phyloP scores from a whole-genome alignment of 2,797 vertebrate genomes.

The Fistularia commersonii region DNA sequence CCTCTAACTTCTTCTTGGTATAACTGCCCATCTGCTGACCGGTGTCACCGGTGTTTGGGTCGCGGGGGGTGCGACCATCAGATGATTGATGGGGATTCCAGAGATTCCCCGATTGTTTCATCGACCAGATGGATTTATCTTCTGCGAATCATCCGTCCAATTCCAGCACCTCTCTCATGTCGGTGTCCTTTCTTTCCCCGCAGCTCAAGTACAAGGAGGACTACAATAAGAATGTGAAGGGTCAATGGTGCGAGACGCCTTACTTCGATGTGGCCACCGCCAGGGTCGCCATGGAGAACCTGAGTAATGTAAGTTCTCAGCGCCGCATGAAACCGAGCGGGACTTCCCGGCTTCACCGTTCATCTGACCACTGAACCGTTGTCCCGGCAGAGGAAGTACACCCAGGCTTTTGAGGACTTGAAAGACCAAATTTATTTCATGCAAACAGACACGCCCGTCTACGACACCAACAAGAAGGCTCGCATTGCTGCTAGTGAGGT shows the following conservation, averaged over 20 bases:
- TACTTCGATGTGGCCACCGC: conserved; percentile 91
- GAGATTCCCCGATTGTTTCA: conserved; percentile 8
- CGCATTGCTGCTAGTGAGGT: conserved; percentile 85
- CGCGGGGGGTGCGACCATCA: conserved; percentile 38
- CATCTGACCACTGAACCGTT: conserved; percentile 7
- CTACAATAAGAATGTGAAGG: conserved; percentile 92
- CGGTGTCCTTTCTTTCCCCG: not conserved
- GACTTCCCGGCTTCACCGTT: too few relatives aligned
- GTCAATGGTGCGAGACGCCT: conserved; percentile 96
- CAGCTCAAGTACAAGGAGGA: conserved; percentile 92
- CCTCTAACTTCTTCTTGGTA: conserved; percentile 20
- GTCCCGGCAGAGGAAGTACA: conserved; percentile 85
- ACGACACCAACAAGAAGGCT: conserved; percentile 84
- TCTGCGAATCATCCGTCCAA: not conserved
- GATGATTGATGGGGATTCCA: conserved; percentile 18
- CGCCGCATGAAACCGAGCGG: too few relatives aligned
- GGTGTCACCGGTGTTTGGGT: conserved; percentile 36
- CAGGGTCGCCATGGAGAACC: conserved; percentile 88
- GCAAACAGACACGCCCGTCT: conserved; percentile 95
- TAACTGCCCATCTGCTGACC: conserved; percentile 59
- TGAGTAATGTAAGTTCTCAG: conserved; percentile 85
- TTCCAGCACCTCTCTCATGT: not conserved
- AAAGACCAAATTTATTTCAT: conserved; percentile 99
- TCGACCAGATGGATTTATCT: not conserved
- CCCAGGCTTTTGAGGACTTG: conserved; percentile 80